Evolutionary conservation across 2,113 vertebrate species (phyloP).

Genomic region (Eptatretus burgeri): DNA sequence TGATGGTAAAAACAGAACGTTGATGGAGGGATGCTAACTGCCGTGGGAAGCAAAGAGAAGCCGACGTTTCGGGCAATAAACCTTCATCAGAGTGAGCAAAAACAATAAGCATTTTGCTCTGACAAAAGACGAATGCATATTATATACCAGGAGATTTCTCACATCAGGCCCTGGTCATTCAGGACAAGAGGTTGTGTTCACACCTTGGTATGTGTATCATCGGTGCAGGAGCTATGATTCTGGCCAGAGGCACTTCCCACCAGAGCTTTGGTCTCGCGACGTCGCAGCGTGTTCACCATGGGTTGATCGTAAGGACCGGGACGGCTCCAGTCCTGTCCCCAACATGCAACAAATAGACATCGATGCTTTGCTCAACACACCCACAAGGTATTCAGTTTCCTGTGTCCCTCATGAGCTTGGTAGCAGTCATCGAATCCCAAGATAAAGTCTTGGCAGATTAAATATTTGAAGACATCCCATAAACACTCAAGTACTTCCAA

Average conservation of each 20-base stretch:
- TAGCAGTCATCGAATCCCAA: no score
- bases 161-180: constrained; percentile 41
- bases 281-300: constrained; percentile 28
- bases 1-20: no score
- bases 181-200: constrained; percentile 38
- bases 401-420: no score
- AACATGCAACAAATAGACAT: not conserved
- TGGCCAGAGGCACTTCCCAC: constrained; percentile 32
- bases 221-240: constrained; percentile 11
- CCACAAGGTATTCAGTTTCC: no score
- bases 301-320: constrained; percentile 46
- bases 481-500: no score
- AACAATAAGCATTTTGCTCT: no score
- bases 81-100: no score
- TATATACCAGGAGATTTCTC: not conserved
- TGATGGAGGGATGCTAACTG: no score
- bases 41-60: no score
- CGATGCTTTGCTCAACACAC: not conserved
- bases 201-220: constrained; percentile 27
- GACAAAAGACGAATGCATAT: not conserved
- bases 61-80: no score
- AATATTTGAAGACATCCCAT: no score
- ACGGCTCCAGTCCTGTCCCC: constrained; percentile 66
- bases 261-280: constrained; percentile 41
- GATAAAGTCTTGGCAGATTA: no score